Evolutionary conservation across 2,113 vertebrate species (phyloP).

Genomic region (Lepus americanus): DNA sequence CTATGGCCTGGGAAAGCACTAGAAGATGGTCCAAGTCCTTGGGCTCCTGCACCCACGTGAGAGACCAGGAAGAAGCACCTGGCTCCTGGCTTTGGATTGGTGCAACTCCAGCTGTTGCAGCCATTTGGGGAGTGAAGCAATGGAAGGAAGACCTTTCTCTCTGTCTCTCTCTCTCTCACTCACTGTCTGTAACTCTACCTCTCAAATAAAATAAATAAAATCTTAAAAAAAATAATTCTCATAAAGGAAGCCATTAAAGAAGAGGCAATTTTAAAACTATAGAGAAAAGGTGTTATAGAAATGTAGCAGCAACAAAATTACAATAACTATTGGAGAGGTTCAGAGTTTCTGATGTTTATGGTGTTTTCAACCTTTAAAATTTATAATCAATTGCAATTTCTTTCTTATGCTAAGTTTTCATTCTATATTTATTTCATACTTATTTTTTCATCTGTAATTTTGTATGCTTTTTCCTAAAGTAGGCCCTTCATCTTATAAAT

Average conservation of each 20-base stretch:
- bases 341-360: background rate
- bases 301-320: background rate
- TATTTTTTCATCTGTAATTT: background rate
- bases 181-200: too few species aligned
- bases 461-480: slow-evolving; percentile 29
- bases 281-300: background rate
- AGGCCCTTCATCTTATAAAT: background rate
- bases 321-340: background rate
- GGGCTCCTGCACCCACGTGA: too few species aligned
- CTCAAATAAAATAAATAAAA: too few species aligned
- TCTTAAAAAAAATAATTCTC: background rate
- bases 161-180: too few species aligned
- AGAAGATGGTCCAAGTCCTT: too few species aligned
- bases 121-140: too few species aligned
- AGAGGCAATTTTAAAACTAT: background rate
- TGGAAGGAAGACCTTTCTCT: too few species aligned
- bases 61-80: too few species aligned
- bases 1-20: too few species aligned
- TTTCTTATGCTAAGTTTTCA: background rate
- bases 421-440: background rate
- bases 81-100: too few species aligned
- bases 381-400: background rate
- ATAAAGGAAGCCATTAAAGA: background rate
- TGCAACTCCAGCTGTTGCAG: too few species aligned
- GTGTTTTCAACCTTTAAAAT: background rate